phyloP scores from a whole-genome alignment of 2,888 invertebrate genomes.

The Ormyrus pomaceus region DNA sequence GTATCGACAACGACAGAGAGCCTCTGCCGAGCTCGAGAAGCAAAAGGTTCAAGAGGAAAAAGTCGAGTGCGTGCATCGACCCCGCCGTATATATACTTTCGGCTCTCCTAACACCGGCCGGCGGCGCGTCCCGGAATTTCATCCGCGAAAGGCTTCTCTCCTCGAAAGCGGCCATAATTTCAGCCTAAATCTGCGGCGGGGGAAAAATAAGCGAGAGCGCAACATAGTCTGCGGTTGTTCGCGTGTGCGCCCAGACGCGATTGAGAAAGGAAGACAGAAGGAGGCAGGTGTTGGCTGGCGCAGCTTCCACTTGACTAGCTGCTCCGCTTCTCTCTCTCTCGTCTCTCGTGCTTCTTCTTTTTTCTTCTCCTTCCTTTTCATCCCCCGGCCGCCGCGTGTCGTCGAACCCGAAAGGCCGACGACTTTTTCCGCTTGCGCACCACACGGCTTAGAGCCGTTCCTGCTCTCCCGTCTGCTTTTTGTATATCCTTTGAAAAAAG shows the following conservation, averaged over 20 bases:
- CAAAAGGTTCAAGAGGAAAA: too few relatives aligned
- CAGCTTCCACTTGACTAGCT: conserved; percentile 37
- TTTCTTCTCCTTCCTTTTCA: conserved; percentile 41
- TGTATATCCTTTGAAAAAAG: conserved; percentile 9
- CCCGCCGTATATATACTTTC: too few relatives aligned
- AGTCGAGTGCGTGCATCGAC: too few relatives aligned
- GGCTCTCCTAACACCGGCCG: too few relatives aligned
- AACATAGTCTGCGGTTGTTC: conserved; percentile 17
- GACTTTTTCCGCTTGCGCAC: conserved; percentile 49
- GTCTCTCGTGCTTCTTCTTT: conserved; percentile 6
- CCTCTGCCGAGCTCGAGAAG: too few relatives aligned
- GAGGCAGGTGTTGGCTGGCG: conserved; percentile 50
- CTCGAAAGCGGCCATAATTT: neutral
- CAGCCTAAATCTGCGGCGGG: conserved; percentile 7
- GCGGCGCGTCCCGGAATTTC: too few relatives aligned
- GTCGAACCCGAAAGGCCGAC: conserved; percentile 61
- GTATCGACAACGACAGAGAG: too few relatives aligned
- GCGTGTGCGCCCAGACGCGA: neutral
- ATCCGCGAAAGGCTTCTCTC: too few relatives aligned
- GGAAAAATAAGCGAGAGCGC: neutral
- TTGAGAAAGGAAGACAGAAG: neutral
- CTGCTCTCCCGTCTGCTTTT: neutral
- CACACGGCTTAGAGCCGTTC: neutral
- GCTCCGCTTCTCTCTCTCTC: neutral
- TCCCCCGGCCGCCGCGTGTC: conserved; percentile 56